These are phyloP conservation scores for Tragelaphus imberbis DNA, from an alignment of 2,113 vertebrate genomes.

Conservation along the genomic window DNA sequence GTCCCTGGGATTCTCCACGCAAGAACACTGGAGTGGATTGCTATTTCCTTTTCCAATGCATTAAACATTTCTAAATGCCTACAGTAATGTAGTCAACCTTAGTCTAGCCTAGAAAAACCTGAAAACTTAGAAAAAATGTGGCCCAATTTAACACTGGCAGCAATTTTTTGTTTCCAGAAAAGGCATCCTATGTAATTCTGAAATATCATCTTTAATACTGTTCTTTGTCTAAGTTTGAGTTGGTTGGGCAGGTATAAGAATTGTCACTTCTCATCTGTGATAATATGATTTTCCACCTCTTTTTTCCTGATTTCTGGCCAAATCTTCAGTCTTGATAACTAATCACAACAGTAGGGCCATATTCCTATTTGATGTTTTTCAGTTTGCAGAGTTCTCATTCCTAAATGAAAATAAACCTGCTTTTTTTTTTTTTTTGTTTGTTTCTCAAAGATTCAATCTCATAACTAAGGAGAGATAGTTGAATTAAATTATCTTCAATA, in stretches of 20 bases:
- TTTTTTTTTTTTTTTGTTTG: not conserved
- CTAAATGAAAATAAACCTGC: conserved; percentile 25
- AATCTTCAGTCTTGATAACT: conserved; percentile 2
- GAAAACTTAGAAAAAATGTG: not conserved
- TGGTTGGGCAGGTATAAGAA: not conserved
- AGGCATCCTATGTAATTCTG: not conserved
- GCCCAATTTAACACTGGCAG: not conserved
- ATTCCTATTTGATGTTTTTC: not conserved
- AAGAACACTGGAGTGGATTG: too few species aligned
- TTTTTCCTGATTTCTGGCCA: not conserved
- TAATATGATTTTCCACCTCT: not conserved
- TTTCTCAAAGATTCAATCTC: conserved; percentile 30
- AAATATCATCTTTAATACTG: conserved; percentile 24
- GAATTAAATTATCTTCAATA: not conserved
- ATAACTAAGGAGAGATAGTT: not conserved
- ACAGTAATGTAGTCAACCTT: not conserved
- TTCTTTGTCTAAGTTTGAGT: not conserved
- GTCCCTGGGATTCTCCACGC: too few species aligned
- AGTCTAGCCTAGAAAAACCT: not conserved
- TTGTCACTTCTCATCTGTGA: not conserved
- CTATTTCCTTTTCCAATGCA: too few species aligned
- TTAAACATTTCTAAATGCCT: not conserved
- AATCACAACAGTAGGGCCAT: not conserved
- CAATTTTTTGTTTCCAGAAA: not conserved
- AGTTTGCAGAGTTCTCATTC: conserved; percentile 29